Evolutionary conservation across 2,797 vertebrate genomes (phyloP).

Genomic region (Hyperoplus immaculatus): DNA sequence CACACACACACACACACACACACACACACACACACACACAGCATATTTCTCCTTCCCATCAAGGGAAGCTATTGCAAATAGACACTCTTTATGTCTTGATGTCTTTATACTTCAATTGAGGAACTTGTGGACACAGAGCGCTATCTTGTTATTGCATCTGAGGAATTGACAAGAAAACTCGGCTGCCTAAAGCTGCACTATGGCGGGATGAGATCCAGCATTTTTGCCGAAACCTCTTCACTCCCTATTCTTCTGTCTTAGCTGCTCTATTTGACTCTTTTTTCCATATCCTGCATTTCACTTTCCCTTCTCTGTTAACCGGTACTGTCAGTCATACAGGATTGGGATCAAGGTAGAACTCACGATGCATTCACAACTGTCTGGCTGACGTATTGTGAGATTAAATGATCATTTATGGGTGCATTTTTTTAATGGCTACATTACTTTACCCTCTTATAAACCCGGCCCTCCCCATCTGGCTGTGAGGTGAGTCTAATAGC

Average conservation of each 20-base stretch:
- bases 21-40: conserved; percentile 24
- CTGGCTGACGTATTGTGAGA: conserved; percentile 55
- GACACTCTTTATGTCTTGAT: conserved; percentile 52
- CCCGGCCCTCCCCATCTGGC: conserved; percentile 33
- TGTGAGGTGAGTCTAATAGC: conserved; percentile 35
- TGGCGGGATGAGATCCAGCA: conserved; percentile 55
- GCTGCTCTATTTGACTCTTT: conserved; percentile 39
- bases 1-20: conserved; percentile 22
- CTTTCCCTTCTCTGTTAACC: conserved; percentile 62
- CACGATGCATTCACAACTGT: conserved; percentile 54
- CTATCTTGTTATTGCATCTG: conserved; percentile 73
- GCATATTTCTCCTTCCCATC: conserved; percentile 33
- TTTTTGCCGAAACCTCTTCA: conserved; percentile 61
- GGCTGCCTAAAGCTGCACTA: conserved; percentile 58
- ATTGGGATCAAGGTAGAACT: conserved; percentile 55
- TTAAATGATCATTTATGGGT: conserved; percentile 63
- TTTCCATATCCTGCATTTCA: conserved; percentile 58
- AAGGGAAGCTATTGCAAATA: conserved; percentile 58
- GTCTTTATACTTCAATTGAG: conserved; percentile 41
- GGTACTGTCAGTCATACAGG: conserved; percentile 55
- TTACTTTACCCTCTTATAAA: conserved; percentile 30
- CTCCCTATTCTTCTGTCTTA: conserved; percentile 41
- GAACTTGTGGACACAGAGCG: conserved; percentile 59
- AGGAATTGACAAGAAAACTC: conserved; percentile 72
- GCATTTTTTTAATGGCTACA: conserved; percentile 32